A percentile compares a stretch with the other conserved stretches of the same genome.
phyloP scores from a whole-genome alignment of 2,113 vertebrate genomes.

The Motacilla alba region DNA sequence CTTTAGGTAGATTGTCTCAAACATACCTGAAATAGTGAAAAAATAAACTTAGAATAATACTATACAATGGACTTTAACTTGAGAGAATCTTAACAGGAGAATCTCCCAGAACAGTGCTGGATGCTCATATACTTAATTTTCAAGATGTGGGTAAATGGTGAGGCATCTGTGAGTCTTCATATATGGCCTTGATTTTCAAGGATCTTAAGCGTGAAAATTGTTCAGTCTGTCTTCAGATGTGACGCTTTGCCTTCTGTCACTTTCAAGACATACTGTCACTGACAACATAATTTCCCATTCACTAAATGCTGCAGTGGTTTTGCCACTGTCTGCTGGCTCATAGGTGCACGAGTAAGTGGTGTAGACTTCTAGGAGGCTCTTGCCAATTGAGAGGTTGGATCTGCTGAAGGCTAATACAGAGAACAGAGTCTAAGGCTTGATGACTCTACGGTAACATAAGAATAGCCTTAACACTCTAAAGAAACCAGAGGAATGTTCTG shows the following conservation, averaged over 20 bases:
- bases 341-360: background rate
- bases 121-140: background rate
- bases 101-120: background rate
- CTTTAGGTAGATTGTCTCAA: background rate
- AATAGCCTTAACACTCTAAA: background rate
- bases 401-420: background rate
- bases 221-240: background rate
- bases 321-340: background rate
- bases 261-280: background rate
- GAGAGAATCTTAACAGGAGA: background rate
- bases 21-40: background rate
- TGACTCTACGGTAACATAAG: background rate
- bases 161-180: background rate
- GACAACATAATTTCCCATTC: background rate
- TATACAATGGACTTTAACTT: background rate
- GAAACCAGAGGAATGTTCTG: background rate
- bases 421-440: background rate
- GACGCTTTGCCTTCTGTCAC: background rate
- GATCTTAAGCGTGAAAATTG: background rate
- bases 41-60: background rate
- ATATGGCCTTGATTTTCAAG: background rate
- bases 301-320: background rate
- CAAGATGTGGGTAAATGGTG: background rate
- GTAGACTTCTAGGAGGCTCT: background rate
- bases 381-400: background rate